Base-by-base conservation (phyloP, 2,113 vertebrate species). In the Apistogramma diplotaenia region DNA sequence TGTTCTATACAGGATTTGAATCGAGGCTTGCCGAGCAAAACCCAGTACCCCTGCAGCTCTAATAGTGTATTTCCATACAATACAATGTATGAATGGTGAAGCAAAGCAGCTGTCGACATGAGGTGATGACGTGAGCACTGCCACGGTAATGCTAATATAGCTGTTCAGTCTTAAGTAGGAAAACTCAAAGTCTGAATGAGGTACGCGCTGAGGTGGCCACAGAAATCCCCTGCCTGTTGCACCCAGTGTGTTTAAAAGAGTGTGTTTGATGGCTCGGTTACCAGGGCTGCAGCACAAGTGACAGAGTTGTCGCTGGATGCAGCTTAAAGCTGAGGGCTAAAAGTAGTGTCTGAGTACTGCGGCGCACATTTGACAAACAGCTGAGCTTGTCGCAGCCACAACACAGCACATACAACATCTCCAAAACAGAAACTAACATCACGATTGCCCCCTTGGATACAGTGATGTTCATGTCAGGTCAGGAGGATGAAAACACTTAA, bases 241-340 rank as follows among this genome's bases (percentile, higher is more conserved):
- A 78, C 85, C 74, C 54, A 35, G 85, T 91, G 74, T 59, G 54
- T 88, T 75, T 82, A 83, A 79, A 77, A 78, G 76, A 62, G 85
- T 27, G 74, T 82, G 85, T 89, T 81, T 92, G 84, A 78, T 93
- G 80, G 82, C 67, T 74, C 0, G 73, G 90, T 89, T 86, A 82
- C 80, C 83, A 67, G 46, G 93, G 90, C 85, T 86, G 79, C 61
- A 37, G 86, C 86, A 88, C 89, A 91, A 90, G 91, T 95, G 93
- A 91, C 85, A 82, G 85, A 90, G 89, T 81, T 91, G 86, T 89
- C 84, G 58, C 79, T 92, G 79, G 89, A 90, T 74, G 85, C 53
- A 43, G 85, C 84, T 91, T 88, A 95, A 81, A 85, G 74, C 82
- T 72, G 58, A 43, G 49, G 53, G 88, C 92, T 93, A 91, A 92